Evolutionary conservation across 2,888 invertebrate genomes (phyloP).

Genomic region (Sepioteuthis lessoniana): DNA sequence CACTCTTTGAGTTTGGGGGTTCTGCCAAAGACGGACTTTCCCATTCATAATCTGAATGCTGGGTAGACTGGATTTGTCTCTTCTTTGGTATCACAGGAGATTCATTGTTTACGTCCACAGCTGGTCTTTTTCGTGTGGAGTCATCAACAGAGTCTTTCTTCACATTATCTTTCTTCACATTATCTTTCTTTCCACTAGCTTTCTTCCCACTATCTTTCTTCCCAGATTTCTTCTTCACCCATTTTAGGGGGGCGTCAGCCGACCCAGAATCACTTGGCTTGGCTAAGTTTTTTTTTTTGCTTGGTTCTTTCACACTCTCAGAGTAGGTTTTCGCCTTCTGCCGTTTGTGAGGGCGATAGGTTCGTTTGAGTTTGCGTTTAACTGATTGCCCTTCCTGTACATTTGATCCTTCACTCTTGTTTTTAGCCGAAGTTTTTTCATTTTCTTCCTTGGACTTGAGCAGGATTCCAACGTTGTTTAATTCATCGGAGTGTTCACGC

Average conservation of each 20-base stretch:
- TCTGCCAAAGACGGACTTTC: background rate
- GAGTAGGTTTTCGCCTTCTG: background rate
- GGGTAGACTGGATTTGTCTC: background rate
- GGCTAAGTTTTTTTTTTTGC: background rate
- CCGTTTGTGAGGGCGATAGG: background rate
- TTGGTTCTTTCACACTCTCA: background rate
- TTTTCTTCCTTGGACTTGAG: slow-evolving; percentile 16
- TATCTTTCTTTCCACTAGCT: background rate
- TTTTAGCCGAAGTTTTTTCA: background rate
- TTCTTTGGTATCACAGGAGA: background rate
- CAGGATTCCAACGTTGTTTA: slow-evolving; percentile 35
- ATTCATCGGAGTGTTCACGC: slow-evolving; percentile 24
- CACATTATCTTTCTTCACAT: background rate
- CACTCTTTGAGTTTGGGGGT: background rate
- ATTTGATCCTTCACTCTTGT: background rate
- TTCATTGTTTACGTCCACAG: background rate
- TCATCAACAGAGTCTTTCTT: background rate
- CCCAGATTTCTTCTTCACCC: no score
- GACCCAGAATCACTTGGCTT: background rate
- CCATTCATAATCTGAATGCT: background rate
- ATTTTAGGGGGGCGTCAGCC: background rate
- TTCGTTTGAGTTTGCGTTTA: background rate
- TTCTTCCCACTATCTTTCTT: no score
- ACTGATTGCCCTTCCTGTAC: background rate
- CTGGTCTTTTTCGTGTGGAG: background rate